These are phyloP conservation scores for Sandelia bainsii DNA, from an alignment of 2,797 vertebrate species.

Conservation along the genomic window DNA sequence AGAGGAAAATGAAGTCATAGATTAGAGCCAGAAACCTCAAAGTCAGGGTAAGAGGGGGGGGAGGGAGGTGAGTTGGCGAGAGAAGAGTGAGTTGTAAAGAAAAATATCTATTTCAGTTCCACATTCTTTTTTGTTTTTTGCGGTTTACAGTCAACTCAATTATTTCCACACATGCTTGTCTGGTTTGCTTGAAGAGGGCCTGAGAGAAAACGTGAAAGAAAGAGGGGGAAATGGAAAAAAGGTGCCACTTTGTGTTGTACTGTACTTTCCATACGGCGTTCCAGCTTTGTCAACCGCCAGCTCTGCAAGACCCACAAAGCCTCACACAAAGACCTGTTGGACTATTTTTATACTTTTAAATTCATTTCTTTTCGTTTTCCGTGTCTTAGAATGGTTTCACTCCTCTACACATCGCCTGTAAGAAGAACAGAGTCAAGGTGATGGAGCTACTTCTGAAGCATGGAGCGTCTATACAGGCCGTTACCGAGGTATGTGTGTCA, in stretches of 20 bases:
- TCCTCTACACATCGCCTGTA: slow-evolving; percentile 98
- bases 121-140: slow-evolving; percentile 27
- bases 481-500: slow-evolving; percentile 90
- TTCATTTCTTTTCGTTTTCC: slow-evolving; percentile 78
- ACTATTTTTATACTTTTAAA: slow-evolving; percentile 67
- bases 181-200: slow-evolving; percentile 50
- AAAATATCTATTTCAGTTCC: slow-evolving; percentile 64
- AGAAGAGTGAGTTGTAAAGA: slow-evolving; percentile 64
- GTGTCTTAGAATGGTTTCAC: slow-evolving; percentile 95
- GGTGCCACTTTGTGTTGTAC: slow-evolving; percentile 38
- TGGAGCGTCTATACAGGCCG: slow-evolving; percentile 92
- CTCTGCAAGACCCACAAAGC: slow-evolving; percentile 20
- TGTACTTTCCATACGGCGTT: slow-evolving; percentile 63
- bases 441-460: slow-evolving; percentile 94
- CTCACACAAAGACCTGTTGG: slow-evolving; percentile 7
- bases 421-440: slow-evolving; percentile 98
- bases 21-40: slow-evolving; percentile 73
- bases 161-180: slow-evolving; percentile 75
- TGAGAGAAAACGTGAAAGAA: slow-evolving; percentile 24
- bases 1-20: slow-evolving; percentile 79
- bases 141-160: slow-evolving; percentile 39
- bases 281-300: slow-evolving; percentile 49
- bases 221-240: slow-evolving; percentile 6
- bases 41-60: slow-evolving; percentile 40
- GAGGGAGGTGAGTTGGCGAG: slow-evolving; percentile 46